Conservation (phyloP, 2,113 vertebrate species). For the Nerophis ophidion region DNA sequence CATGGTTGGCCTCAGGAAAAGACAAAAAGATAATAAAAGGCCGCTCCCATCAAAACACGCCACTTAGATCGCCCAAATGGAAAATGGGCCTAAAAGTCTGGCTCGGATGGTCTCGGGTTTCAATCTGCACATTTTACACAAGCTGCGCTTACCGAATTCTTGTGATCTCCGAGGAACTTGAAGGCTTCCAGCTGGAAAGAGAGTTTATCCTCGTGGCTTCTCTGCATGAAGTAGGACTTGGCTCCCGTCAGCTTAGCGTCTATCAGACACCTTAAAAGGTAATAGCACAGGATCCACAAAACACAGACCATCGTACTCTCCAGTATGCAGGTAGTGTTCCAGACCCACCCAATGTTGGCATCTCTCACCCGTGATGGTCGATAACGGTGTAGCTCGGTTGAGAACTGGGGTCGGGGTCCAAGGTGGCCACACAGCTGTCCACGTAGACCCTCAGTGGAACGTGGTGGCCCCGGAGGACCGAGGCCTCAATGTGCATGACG, state of each 20-base stretch:
- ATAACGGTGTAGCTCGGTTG: constrained; percentile 46
- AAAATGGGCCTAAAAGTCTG: background rate
- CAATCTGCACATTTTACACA: background rate
- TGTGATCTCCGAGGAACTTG: constrained; percentile 45
- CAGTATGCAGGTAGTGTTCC: too few relatives aligned
- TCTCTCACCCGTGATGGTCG: constrained; percentile 51
- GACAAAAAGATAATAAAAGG: background rate
- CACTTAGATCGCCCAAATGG: background rate
- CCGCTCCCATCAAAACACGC: background rate
- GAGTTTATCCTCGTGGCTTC: constrained; percentile 52
- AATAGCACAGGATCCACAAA: background rate
- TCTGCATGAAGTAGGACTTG: constrained; percentile 59
- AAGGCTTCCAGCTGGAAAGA: constrained; percentile 64
- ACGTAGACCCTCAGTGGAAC: constrained; percentile 53
- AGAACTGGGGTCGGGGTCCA: constrained; percentile 20
- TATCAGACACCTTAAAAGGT: constrained; percentile 56
- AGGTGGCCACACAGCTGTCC: constrained; percentile 60
- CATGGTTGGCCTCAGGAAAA: background rate
- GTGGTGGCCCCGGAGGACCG: constrained; percentile 41
- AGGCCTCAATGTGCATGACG: constrained; percentile 55
- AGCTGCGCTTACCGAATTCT: constrained; percentile 43
- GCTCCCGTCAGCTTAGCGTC: constrained; percentile 55
- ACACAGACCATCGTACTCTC: background rate
- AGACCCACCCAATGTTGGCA: background rate
- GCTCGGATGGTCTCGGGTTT: background rate